Evolutionary conservation across 1,140 invertebrate genomes (phyloP), one percentile per base, ranked within the genome.

Genomic region (Ceratosolen solmsi): DNA sequence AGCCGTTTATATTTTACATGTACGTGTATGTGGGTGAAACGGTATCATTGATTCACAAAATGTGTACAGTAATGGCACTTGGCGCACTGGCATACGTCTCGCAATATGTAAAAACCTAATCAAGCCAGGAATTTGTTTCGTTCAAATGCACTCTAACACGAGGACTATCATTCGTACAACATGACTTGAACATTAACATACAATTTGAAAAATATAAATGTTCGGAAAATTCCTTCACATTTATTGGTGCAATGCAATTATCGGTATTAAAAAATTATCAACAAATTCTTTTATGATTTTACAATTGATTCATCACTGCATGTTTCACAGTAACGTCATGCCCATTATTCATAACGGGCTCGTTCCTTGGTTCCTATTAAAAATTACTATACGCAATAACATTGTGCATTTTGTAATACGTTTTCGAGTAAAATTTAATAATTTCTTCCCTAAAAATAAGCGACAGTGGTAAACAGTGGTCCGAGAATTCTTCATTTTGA

Each of bases 21-120:
- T 74, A 76, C 68, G 77, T 49, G 5, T n/a, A n/a, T n/a, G n/a
- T 54, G 63, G 70, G 76, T 82, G 79, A 80, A 76, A 73, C 68
- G 54, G 60, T 54, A 60, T 84, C 63, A 8, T 81, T 80, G 70
- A 80, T 70, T 87, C 86, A 85, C 84, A 85, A 84, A 60, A 76
- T 65, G 56, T 78, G 85, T 85, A 84, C 86, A 86, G 86, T 85
- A 87, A 90, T 91, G 90, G 90, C 90, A 91, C 90, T 88, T 89
- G 65, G 85, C 87, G 85, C 87, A 88, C 88, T 87, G 87, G 87
- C 86, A 86, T 85, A 86, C 85, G 84, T 87, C 85, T 87, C 86
- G 85, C 84, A 83, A 85, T 74, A 54, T 75, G 30, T 74, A 79
- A 79, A 79, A 79, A 74, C 79, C 76, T 71, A 78, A 78, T 63